Evolutionary conservation across 2,113 vertebrate genomes (phyloP).

Genomic region (Bucco capensis): DNA sequence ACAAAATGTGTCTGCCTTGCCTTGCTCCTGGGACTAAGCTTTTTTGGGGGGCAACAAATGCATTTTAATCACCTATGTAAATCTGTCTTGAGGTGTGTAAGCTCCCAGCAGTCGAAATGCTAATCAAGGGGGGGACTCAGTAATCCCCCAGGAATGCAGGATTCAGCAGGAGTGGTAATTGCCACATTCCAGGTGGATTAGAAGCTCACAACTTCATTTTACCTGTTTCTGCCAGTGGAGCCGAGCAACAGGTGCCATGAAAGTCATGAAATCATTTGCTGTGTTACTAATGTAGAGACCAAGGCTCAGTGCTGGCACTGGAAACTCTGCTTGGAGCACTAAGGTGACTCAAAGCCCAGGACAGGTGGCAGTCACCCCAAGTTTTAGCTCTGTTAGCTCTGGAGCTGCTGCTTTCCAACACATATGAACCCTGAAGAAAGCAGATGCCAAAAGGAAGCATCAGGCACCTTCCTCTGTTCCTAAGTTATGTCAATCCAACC

Average conservation of each 20-base stretch:
- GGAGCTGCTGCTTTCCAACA: background rate
- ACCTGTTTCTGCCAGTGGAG: background rate
- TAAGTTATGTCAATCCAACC: background rate
- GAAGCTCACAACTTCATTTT: background rate
- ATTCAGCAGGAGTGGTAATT: background rate
- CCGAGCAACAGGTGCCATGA: background rate
- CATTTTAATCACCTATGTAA: background rate
- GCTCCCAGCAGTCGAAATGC: background rate
- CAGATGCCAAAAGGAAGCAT: background rate
- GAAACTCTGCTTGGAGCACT: background rate
- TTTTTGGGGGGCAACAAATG: background rate
- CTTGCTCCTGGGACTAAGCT: background rate
- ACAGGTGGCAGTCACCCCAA: background rate
- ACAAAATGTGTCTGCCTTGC: background rate
- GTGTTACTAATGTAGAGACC: fast-evolving
- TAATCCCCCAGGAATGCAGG: constrained; percentile 57
- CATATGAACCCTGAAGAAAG: background rate
- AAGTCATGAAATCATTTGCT: background rate
- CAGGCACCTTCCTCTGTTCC: background rate
- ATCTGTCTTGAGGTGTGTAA: background rate
- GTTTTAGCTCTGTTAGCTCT: background rate
- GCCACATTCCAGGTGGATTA: constrained; percentile 33
- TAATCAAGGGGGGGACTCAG: background rate
- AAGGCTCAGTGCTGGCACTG: background rate
- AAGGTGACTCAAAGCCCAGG: background rate